Percentiles rank a stretch among this genome's conserved stretches.
Evolutionary conservation across 2,888 invertebrate species (phyloP).

Genomic region (Gandaritis pyraliata): DNA sequence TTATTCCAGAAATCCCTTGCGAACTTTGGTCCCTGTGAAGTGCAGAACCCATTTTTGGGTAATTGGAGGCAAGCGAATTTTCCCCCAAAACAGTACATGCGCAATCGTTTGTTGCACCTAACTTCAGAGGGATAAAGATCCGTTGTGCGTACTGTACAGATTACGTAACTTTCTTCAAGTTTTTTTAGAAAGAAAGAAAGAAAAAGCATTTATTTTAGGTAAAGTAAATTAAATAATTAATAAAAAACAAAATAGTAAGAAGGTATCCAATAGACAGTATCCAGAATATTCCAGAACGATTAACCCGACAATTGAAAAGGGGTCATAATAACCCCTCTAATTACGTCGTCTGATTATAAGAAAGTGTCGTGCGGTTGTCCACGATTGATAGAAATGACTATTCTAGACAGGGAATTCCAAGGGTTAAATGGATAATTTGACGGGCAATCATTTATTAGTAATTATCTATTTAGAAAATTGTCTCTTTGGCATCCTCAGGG

Average conservation of each 20-base stretch:
- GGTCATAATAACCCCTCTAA: slow-evolving; percentile 30
- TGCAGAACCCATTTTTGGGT: too few relatives aligned
- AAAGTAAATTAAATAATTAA: background rate
- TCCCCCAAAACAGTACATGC: too few relatives aligned
- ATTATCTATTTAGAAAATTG: slow-evolving; percentile 12
- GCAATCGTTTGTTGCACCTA: too few relatives aligned
- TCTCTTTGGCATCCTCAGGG: background rate
- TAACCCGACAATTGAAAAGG: slow-evolving; percentile 34
- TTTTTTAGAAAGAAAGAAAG: too few relatives aligned
- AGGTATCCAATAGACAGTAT: slow-evolving; percentile 9
- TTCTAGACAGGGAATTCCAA: slow-evolving; percentile 32
- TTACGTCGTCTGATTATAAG: slow-evolving; percentile 38
- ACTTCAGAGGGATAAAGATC: too few relatives aligned
- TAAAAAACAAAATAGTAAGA: background rate
- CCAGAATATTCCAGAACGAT: slow-evolving; percentile 27
- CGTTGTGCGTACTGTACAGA: too few relatives aligned
- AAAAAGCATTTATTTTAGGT: too few relatives aligned
- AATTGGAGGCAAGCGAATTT: too few relatives aligned
- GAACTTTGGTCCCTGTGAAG: too few relatives aligned
- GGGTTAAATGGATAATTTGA: slow-evolving; percentile 35
- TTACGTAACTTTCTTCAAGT: too few relatives aligned
- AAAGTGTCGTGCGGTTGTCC: slow-evolving; percentile 38
- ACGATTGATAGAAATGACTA: slow-evolving; percentile 31
- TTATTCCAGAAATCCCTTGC: too few relatives aligned
- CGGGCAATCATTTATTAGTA: slow-evolving; percentile 18